These are phyloP conservation scores for Drosophila recens DNA, from an alignment of 2,888 invertebrate species.

Conservation along the genomic window DNA sequence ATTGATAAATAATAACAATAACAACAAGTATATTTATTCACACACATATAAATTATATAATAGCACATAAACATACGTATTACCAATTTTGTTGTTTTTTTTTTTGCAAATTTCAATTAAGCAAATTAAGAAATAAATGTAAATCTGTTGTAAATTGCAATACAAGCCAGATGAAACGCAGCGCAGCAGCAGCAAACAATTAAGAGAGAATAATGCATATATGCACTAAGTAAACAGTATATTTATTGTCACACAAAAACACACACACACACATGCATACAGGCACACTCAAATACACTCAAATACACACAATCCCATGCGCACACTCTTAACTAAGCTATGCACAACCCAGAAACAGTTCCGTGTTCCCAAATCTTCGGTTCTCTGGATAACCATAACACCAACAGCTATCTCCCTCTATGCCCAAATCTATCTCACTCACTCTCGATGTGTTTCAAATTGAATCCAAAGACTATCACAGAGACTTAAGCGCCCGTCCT, in stretches of 20 bases:
- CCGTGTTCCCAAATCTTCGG: slow-evolving; percentile 32
- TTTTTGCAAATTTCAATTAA: slow-evolving; percentile 6
- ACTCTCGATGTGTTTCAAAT: slow-evolving; percentile 52
- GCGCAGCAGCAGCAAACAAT: slow-evolving; percentile 41
- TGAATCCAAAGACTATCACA: slow-evolving; percentile 52
- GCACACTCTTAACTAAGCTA: slow-evolving; percentile 55
- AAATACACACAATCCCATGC: slow-evolving; percentile 47
- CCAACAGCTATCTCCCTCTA: slow-evolving; percentile 1
- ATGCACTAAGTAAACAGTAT: slow-evolving; percentile 11
- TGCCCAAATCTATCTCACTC: neutral
- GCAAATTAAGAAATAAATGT: slow-evolving; percentile 12
- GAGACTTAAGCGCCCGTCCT: slow-evolving; percentile 59
- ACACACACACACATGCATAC: slow-evolving; percentile 19
- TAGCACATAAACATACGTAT: slow-evolving; percentile 29
- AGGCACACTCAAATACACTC: slow-evolving; percentile 10
- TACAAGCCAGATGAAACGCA: slow-evolving; percentile 34
- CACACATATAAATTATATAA: slow-evolving; percentile 20
- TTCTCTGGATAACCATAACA: slow-evolving; percentile 27
- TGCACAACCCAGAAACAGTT: slow-evolving; percentile 54
- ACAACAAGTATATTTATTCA: slow-evolving; percentile 19
- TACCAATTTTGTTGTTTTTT: slow-evolving; percentile 22
- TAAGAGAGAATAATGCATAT: slow-evolving; percentile 6
- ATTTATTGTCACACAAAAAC: slow-evolving; percentile 14
- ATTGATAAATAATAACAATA: slow-evolving; percentile 3
- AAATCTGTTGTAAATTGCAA: slow-evolving; percentile 46